phyloP scores from a whole-genome alignment of 1,140 invertebrate genomes.

The Drosophila repleta region DNA sequence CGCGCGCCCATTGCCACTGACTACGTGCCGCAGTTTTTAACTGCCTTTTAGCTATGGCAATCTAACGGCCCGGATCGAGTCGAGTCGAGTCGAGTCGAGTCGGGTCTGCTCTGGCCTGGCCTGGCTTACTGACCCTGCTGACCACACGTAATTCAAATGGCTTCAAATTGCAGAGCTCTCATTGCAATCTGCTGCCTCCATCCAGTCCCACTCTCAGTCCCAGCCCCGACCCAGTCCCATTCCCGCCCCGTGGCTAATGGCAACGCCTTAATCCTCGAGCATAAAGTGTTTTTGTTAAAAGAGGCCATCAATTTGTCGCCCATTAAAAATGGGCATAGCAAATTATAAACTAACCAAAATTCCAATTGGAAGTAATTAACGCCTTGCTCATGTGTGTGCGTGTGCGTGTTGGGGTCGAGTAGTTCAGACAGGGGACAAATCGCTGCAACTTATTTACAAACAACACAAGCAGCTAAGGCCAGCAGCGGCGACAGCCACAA shows the following conservation, averaged over 20 bases:
- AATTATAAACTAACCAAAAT: constrained; percentile 68
- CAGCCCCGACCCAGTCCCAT: neutral
- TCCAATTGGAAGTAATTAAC: constrained; percentile 78
- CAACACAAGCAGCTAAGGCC: constrained; percentile 7
- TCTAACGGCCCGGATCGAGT: constrained; percentile 2
- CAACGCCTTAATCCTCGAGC: constrained; percentile 1
- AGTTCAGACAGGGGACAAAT: constrained; percentile 70
- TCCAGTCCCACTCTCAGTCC: neutral
- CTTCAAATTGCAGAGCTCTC: constrained; percentile 34
- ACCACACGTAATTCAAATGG: constrained; percentile 55
- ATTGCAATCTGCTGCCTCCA: constrained; percentile 13
- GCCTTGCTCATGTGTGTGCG: constrained; percentile 38
- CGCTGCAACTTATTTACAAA: constrained; percentile 78
- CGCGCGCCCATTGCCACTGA: constrained; percentile 61
- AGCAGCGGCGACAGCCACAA: neutral
- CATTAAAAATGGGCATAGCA: constrained; percentile 41
- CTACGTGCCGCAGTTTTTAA: constrained; percentile 75
- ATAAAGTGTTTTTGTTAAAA: constrained; percentile 35
- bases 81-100: neutral
- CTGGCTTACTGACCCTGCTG: constrained; percentile 29
- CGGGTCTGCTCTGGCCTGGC: neutral
- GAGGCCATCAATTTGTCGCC: constrained; percentile 44
- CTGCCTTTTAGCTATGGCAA: constrained; percentile 62
- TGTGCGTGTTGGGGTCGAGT: constrained; percentile 25
- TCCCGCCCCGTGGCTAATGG: neutral